Evolutionary conservation across 1,140 invertebrate species (phyloP), one percentile per base, ranked within the genome.

Genomic region (Drosophila seguyi): DNA sequence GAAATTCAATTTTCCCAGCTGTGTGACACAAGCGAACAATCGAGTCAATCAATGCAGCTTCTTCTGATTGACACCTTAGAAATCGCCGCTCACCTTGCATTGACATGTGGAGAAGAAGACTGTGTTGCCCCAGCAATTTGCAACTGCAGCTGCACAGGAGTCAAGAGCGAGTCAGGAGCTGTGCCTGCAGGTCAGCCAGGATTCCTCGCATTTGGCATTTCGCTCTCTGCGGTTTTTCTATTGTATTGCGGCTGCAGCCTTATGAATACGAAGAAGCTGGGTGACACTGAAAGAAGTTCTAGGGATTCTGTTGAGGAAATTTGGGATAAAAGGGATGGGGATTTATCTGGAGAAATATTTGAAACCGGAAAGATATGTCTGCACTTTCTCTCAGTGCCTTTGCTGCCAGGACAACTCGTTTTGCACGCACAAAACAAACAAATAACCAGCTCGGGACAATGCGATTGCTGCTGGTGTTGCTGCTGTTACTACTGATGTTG

Each of bases 111-210:
- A 41, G 52, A 34, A 41, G 52, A 29, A 22, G 42, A 29, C 29
- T 72, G 66, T 71, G 52, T 73, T 72, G 69, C 69, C 69, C 72
- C 67, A 73, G 58, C 75, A 78, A 78, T 78, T 78, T 78, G 56
- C 75, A 61, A 77, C 50, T 77, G 75, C 75, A 77, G 74, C 39
- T 44, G 13, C 39, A 52, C 41, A 57, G 69, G n/a, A 63, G 16
- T 18, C 47, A 45, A 25, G 34, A 42, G 14, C 10, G 22, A 39
- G 27, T 27, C 47, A 31, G 27, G 27, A 18, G n/a, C 48, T 31
- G 4, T 6, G 27, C n/a, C 48, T 48, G 18, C 29, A 29, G 59
- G 59, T 75, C 72, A 57, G 59, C 29, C 42, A 22, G 68, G 39
- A 53, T 55, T 39, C 31, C 50, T 55, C 14, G 68, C 52, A 58